Conservation (phyloP, 2,888 invertebrate genomes). For the Cheilosia soror region DNA sequence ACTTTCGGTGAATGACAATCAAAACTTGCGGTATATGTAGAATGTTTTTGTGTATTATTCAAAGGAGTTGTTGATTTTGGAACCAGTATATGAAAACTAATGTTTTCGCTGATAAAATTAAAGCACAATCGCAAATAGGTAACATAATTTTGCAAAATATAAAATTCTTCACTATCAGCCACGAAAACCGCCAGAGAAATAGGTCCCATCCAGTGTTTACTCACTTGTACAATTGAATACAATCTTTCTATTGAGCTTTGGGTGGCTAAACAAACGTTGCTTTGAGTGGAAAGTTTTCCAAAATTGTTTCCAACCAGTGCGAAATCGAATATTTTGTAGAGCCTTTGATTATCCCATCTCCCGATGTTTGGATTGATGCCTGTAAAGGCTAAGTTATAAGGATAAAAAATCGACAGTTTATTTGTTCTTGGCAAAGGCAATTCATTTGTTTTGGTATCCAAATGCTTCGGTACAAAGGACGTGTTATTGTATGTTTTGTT, state of each 20-base stretch:
- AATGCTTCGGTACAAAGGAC: slow-evolving; percentile 19
- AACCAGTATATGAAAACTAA: slow-evolving; percentile 90
- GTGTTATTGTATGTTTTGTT: slow-evolving; percentile 35
- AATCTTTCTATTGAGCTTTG: slow-evolving; percentile 94
- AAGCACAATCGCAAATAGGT: slow-evolving; percentile 91
- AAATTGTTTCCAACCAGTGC: slow-evolving; percentile 89
- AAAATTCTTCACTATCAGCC: slow-evolving; percentile 91
- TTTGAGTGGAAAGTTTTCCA: slow-evolving; percentile 77
- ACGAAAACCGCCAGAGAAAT: slow-evolving; percentile 93
- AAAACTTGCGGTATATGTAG: slow-evolving; percentile 74
- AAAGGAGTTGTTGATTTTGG: slow-evolving; percentile 85
- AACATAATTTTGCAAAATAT: slow-evolving; percentile 89
- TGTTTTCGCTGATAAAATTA: slow-evolving; percentile 88
- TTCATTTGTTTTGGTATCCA: slow-evolving; percentile 38
- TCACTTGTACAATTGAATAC: slow-evolving; percentile 90
- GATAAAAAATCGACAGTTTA: slow-evolving; percentile 53
- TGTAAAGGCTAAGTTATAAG: slow-evolving; percentile 83
- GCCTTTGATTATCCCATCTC: slow-evolving; percentile 89
- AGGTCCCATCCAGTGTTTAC: slow-evolving; percentile 93
- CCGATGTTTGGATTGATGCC: slow-evolving; percentile 88
- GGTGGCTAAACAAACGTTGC: slow-evolving; percentile 90
- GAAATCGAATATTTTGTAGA: slow-evolving; percentile 90
- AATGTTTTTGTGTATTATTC: slow-evolving; percentile 81
- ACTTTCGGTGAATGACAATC: slow-evolving; percentile 90
- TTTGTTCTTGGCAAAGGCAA: slow-evolving; percentile 24